phyloP scores from a whole-genome alignment of 30 jellyfish, hydroid and myxozoan genomes.

The Chironex yamaguchii region DNA sequence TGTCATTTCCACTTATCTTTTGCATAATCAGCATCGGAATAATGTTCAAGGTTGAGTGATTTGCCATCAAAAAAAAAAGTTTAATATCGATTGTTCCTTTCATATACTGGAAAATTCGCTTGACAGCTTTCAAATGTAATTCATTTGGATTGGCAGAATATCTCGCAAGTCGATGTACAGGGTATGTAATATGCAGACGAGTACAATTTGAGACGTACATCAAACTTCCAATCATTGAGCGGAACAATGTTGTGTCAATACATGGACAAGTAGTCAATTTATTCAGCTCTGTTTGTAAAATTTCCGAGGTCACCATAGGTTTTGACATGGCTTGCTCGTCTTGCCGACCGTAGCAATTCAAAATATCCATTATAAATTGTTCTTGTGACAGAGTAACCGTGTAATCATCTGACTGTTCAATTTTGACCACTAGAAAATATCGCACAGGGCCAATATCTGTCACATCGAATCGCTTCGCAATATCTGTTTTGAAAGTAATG shows the following conservation, averaged over 20 bases:
- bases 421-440: not conserved
- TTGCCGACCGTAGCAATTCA: not conserved
- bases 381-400: not conserved
- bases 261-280: not conserved
- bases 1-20: not conserved
- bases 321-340: not conserved
- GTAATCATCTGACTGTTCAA: not conserved
- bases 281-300: not conserved
- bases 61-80: not conserved
- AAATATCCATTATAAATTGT: not conserved
- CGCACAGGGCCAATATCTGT: not conserved
- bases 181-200: slow-evolving; percentile 20
- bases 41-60: not conserved
- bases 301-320: slow-evolving; percentile 7
- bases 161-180: slow-evolving; percentile 4
- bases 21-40: not conserved
- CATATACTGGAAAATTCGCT: not conserved
- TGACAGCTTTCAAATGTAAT: not conserved
- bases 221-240: slow-evolving; percentile 2
- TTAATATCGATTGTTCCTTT: not conserved
- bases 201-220: slow-evolving; percentile 10
- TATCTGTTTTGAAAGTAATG: not conserved
- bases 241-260: not conserved
- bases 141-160: not conserved
- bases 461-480: not conserved